Percentiles rank a stretch among this genome's conserved stretches.
phyloP scores from a whole-genome alignment of 2,888 invertebrate genomes.

The Drosophila mercatorum region DNA sequence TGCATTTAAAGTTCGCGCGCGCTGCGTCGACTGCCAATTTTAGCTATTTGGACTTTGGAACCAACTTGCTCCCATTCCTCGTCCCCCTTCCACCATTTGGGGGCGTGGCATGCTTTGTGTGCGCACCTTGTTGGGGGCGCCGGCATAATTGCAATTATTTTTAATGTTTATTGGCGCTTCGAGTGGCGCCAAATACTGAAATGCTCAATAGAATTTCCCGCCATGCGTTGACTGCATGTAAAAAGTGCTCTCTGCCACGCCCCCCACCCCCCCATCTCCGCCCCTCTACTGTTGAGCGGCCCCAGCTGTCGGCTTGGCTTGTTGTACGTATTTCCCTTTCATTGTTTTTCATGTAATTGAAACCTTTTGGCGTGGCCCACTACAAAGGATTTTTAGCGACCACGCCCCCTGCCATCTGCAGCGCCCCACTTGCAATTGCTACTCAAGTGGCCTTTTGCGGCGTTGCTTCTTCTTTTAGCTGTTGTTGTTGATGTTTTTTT shows the following conservation, averaged over 20 bases:
- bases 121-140: slow-evolving; percentile 6
- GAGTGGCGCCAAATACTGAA: slow-evolving; percentile 59
- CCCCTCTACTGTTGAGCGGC: not conserved
- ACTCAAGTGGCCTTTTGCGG: slow-evolving; percentile 43
- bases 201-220: slow-evolving; percentile 52
- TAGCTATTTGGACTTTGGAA: slow-evolving; percentile 63
- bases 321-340: not conserved
- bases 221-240: slow-evolving; percentile 29
- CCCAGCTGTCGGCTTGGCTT: slow-evolving; percentile 34
- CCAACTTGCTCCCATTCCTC: not conserved
- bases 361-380: slow-evolving; percentile 70
- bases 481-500: not conserved
- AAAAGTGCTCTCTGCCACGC: not conserved
- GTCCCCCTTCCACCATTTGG: not conserved
- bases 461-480: slow-evolving; percentile 4
- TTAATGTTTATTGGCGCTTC: slow-evolving; percentile 58
- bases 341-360: slow-evolving; percentile 63
- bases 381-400: slow-evolving; percentile 64
- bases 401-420: not conserved
- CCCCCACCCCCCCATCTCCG: not conserved
- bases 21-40: slow-evolving; percentile 62
- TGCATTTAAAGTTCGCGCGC: slow-evolving; percentile 12
- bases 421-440: not conserved
- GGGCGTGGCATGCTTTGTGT: slow-evolving; percentile 11
- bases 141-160: slow-evolving; percentile 66